These are phyloP conservation scores for Auanema sp. DNA, from an alignment of 2,888 invertebrate genomes.

Conservation along the genomic window DNA sequence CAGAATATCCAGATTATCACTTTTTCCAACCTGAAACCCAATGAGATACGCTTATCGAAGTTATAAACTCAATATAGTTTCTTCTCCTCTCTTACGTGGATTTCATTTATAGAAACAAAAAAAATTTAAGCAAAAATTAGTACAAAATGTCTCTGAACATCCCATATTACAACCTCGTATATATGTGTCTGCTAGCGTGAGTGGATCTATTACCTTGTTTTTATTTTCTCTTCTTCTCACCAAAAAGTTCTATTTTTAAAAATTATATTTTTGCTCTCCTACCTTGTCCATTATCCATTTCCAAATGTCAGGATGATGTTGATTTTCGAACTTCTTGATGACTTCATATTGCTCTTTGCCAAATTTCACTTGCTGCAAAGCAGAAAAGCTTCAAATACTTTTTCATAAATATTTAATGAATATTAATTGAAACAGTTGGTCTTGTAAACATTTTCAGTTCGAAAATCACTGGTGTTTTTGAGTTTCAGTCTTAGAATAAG, in stretches of 20 bases:
- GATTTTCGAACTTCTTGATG: conserved; percentile 45
- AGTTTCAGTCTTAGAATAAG: too few relatives aligned
- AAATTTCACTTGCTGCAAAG: conserved; percentile 42
- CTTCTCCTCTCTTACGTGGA: too few relatives aligned
- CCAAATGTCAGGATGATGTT: conserved; percentile 51
- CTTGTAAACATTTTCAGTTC: too few relatives aligned
- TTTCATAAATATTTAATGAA: not conserved
- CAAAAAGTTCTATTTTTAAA: not conserved
- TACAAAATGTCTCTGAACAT: not conserved
- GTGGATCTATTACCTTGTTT: too few relatives aligned
- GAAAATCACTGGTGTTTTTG: too few relatives aligned
- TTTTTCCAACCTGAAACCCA: conserved; percentile 42
- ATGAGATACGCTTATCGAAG: too few relatives aligned
- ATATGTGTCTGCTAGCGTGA: not conserved
- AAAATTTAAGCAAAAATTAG: not conserved
- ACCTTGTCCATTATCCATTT: conserved; percentile 49
- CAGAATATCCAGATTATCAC: conserved; percentile 37
- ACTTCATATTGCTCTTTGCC: conserved; percentile 46
- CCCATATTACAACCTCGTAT: not conserved
- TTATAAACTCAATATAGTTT: too few relatives aligned
- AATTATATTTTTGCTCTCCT: not conserved
- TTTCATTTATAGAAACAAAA: not conserved
- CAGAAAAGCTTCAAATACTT: conserved; percentile 1
- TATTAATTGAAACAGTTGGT: not conserved
- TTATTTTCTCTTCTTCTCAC: not conserved